Conservation (phyloP, 2,888 invertebrate species). For the Parasteatoda lunata region DNA sequence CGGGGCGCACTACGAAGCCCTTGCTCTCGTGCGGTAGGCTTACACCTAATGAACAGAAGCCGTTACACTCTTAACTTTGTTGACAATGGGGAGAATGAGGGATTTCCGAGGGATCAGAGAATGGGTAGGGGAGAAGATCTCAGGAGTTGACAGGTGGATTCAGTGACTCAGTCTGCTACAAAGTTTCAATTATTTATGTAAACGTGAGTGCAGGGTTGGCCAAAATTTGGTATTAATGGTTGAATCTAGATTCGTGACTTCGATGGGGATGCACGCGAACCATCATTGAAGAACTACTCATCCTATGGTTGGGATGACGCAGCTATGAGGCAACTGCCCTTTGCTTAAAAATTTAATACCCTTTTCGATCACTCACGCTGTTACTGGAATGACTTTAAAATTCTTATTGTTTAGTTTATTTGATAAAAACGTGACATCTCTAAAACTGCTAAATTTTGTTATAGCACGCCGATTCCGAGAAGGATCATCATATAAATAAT, state of each 20-base stretch:
- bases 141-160: slow-evolving; percentile 63
- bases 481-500: too few species aligned
- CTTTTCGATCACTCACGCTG: neutral
- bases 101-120: slow-evolving; percentile 41
- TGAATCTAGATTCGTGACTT: slow-evolving; percentile 56
- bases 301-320: neutral
- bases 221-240: slow-evolving; percentile 61
- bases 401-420: too few species aligned
- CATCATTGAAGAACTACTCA: slow-evolving; percentile 7
- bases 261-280: slow-evolving; percentile 28
- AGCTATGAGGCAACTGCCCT: neutral
- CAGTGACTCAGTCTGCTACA: slow-evolving; percentile 54
- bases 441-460: too few species aligned
- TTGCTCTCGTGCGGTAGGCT: slow-evolving; percentile 36
- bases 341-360: neutral
- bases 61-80: slow-evolving; percentile 54
- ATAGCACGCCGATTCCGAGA: too few species aligned
- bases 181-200: slow-evolving; percentile 68
- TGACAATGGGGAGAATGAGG: slow-evolving; percentile 52
- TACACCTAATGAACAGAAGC: slow-evolving; percentile 66
- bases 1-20: slow-evolving; percentile 4
- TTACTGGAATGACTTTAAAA: too few species aligned
- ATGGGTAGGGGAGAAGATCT: slow-evolving; percentile 27
- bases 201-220: slow-evolving; percentile 43
- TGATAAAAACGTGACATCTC: too few species aligned